Conservation (phyloP, 2,797 vertebrate species). For the Gymnothorax javanicus region DNA sequence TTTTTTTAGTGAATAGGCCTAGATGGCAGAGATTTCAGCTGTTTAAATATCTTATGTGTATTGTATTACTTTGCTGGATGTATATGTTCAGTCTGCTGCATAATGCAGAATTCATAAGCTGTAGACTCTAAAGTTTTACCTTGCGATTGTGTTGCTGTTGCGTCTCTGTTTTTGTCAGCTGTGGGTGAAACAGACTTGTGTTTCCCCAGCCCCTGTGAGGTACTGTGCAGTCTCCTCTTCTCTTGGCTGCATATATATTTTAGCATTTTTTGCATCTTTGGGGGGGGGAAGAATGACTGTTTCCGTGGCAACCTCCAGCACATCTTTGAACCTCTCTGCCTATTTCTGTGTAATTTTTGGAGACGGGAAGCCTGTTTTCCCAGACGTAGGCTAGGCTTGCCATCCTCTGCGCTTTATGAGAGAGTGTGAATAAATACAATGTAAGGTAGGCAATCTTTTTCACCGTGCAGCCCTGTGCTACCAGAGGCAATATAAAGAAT, state of each 20-base stretch:
- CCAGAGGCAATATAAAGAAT: not conserved
- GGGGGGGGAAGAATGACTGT: constrained; percentile 57
- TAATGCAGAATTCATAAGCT: not conserved
- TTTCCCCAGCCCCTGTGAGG: not conserved
- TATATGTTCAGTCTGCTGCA: not conserved
- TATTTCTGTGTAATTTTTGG: not conserved
- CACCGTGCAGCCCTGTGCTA: not conserved
- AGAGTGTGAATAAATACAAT: not conserved
- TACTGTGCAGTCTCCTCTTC: not conserved
- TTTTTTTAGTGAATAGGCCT: not conserved
- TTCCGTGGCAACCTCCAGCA: constrained; percentile 71
- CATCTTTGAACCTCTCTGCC: constrained; percentile 36
- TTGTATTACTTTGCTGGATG: not conserved
- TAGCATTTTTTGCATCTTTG: constrained; percentile 68
- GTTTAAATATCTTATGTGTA: not conserved
- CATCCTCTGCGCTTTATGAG: not conserved
- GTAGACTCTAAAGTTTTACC: not conserved
- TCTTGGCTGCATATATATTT: not conserved
- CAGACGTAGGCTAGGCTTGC: not conserved
- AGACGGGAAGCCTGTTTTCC: not conserved
- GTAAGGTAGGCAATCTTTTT: not conserved
- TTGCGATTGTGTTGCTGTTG: not conserved
- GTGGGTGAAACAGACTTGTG: not conserved
- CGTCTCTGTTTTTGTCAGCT: not conserved
- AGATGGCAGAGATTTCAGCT: not conserved